A percentile compares a stretch with the other conserved stretches of the same genome.
Conservation (phyloP, 2,797 vertebrate species). For the Acanthopagrus latus region DNA sequence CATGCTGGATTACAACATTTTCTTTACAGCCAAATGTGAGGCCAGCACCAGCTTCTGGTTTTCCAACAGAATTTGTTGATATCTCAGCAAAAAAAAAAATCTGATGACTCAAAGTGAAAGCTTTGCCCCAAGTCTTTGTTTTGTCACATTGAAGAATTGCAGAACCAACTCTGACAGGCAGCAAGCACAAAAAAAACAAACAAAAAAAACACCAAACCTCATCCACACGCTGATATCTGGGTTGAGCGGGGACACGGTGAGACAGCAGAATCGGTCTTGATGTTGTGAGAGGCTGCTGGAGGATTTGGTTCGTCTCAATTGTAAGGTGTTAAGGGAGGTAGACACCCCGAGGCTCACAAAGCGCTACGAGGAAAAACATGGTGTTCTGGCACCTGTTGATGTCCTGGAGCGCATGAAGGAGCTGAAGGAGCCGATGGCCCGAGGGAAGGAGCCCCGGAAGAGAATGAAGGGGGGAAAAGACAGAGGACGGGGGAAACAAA, state of each 20-base stretch:
- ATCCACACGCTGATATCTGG: slow-evolving; percentile 14
- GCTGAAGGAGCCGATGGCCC: slow-evolving; percentile 25
- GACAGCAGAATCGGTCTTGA: slow-evolving; percentile 3
- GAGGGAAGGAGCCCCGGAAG: slow-evolving; percentile 31
- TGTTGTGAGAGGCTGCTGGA: slow-evolving; percentile 39
- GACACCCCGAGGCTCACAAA: slow-evolving; percentile 45
- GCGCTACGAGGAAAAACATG: slow-evolving; percentile 43
- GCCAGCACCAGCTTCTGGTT: neutral
- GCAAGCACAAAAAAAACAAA: slow-evolving; percentile 4
- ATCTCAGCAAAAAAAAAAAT: slow-evolving; percentile 15
- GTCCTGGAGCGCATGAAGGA: slow-evolving; percentile 40
- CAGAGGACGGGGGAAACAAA: neutral
- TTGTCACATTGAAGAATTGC: neutral
- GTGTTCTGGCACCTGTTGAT: slow-evolving; percentile 60
- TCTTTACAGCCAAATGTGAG: slow-evolving; percentile 1
- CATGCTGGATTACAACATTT: neutral
- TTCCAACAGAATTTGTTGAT: slow-evolving; percentile 4
- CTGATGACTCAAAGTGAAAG: slow-evolving; percentile 14
- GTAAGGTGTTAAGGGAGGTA: slow-evolving; percentile 34
- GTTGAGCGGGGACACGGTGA: slow-evolving; percentile 18
- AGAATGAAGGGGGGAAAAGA: neutral
- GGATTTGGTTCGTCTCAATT: slow-evolving; percentile 35
- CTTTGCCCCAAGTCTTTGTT: slow-evolving; percentile 8
- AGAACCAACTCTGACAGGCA: slow-evolving; percentile 15
- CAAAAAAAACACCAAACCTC: slow-evolving; percentile 24